Percentiles rank a stretch among this genome's conserved stretches.
Evolutionary conservation across 2,113 vertebrate species (phyloP).

Genomic region (Raja brachyura): DNA sequence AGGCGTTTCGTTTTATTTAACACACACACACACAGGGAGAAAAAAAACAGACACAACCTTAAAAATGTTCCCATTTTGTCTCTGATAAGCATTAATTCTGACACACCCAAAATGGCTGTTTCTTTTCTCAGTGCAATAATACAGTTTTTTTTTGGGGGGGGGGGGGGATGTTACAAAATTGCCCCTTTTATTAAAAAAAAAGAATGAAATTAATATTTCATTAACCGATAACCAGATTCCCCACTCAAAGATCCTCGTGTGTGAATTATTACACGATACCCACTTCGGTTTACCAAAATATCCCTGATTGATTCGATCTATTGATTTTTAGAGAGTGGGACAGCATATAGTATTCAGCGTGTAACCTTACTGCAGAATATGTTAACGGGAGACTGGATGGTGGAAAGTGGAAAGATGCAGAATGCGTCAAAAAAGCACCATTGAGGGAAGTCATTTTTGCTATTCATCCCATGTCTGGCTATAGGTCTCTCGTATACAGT

Average conservation of each 20-base stretch:
- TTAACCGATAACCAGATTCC: slow-evolving; percentile 50
- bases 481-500: slow-evolving; percentile 67
- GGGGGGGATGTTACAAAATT: neutral
- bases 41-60: neutral
- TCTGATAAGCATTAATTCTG: slow-evolving; percentile 22
- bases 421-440: slow-evolving; percentile 69
- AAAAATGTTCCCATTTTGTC: slow-evolving; percentile 21
- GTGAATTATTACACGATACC: slow-evolving; percentile 42
- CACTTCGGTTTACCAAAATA: slow-evolving; percentile 44
- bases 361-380: slow-evolving; percentile 67
- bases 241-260: slow-evolving; percentile 49
- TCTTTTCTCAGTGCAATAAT: neutral
- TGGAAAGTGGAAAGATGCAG: slow-evolving; percentile 72
- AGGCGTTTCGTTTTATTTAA: neutral
- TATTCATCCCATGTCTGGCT: slow-evolving; percentile 74
- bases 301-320: slow-evolving; percentile 61
- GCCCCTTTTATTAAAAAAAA: slow-evolving; percentile 42
- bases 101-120: slow-evolving; percentile 36
- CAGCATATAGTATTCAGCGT: slow-evolving; percentile 64
- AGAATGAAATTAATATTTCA: slow-evolving; percentile 55
- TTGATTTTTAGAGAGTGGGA: slow-evolving; percentile 59
- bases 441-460: slow-evolving; percentile 75
- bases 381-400: slow-evolving; percentile 62
- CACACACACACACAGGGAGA: too few relatives aligned
- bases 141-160: neutral